A percentile compares a stretch with the other conserved stretches of the same genome.
phyloP scores from a whole-genome alignment of 1,140 invertebrate species.

The Sitodiplosis mosellana region DNA sequence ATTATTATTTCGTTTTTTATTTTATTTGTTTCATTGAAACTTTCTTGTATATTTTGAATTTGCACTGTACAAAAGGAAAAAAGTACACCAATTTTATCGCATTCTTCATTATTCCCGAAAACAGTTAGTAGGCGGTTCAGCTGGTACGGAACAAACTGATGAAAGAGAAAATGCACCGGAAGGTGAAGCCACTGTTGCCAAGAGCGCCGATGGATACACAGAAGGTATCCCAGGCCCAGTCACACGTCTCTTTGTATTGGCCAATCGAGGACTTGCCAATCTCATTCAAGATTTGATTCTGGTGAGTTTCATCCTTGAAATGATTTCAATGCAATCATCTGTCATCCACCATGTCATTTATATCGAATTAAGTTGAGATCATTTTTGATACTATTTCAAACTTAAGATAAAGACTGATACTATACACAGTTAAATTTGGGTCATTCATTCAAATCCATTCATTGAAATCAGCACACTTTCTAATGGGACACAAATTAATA shows the following conservation, averaged over 20 bases:
- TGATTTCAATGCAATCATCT: background rate
- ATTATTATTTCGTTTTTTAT: too few species aligned
- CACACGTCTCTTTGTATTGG: constrained; percentile 64
- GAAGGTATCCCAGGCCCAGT: constrained; percentile 70
- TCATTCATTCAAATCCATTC: too few species aligned
- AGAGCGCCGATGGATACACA: constrained; percentile 38
- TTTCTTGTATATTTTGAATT: too few species aligned
- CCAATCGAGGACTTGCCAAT: constrained; percentile 65
- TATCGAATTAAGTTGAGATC: background rate
- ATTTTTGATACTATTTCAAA: too few species aligned
- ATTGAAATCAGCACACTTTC: too few species aligned
- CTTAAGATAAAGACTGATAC: too few species aligned
- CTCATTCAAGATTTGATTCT: constrained; percentile 70
- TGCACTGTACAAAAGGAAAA: too few species aligned
- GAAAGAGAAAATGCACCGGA: constrained; percentile 31
- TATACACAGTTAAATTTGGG: too few species aligned
- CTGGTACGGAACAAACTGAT: constrained; percentile 37
- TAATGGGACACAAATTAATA: background rate
- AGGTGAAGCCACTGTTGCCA: constrained; percentile 28
- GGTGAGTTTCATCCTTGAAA: constrained; percentile 27
- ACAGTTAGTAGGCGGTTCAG: constrained; percentile 52
- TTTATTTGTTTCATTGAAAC: too few species aligned
- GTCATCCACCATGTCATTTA: background rate
- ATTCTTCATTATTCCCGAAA: constrained; percentile 10
- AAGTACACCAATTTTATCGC: too few species aligned